Conservation (phyloP, 1,140 invertebrate genomes). For the Condylostylus longicornis region DNA sequence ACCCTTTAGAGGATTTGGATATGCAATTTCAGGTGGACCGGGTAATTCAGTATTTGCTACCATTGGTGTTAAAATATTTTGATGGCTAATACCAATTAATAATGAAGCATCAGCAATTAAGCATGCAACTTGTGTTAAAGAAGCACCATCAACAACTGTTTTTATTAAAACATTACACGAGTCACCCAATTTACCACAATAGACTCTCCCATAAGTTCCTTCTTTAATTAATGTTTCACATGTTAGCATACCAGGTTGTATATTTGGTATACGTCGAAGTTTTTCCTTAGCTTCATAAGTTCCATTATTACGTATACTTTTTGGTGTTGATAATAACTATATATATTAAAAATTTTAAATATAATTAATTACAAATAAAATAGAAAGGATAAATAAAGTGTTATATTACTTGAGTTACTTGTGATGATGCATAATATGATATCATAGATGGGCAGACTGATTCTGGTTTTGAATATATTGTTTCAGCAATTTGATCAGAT, state of each 20-base stretch:
- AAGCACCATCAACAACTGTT: constrained; percentile 63
- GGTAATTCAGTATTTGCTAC: constrained; percentile 57
- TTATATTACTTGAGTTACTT: constrained; percentile 25
- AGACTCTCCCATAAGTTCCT: constrained; percentile 64
- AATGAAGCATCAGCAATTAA: constrained; percentile 64
- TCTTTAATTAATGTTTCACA: constrained; percentile 45
- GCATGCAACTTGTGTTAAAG: constrained; percentile 56
- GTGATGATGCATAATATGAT: constrained; percentile 25
- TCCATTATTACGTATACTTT: no score
- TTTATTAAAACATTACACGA: constrained; percentile 63
- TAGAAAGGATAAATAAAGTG: no score
- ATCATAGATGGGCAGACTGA: constrained; percentile 29
- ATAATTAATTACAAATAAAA: no score
- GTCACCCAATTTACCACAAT: constrained; percentile 47
- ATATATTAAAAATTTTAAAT: no score
- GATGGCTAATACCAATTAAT: constrained; percentile 58
- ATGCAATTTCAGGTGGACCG: constrained; percentile 55
- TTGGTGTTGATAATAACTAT: no score
- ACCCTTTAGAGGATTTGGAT: constrained; percentile 55
- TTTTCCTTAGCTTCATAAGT: no score
- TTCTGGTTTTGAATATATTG: constrained; percentile 36
- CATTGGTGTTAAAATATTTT: constrained; percentile 61
- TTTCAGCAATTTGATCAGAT: constrained; percentile 28
- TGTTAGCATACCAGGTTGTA: constrained; percentile 42
- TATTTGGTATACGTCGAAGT: constrained; percentile 39